Evolutionary conservation across 1,140 invertebrate species (phyloP).

Genomic region (Zaprionus taronus): DNA sequence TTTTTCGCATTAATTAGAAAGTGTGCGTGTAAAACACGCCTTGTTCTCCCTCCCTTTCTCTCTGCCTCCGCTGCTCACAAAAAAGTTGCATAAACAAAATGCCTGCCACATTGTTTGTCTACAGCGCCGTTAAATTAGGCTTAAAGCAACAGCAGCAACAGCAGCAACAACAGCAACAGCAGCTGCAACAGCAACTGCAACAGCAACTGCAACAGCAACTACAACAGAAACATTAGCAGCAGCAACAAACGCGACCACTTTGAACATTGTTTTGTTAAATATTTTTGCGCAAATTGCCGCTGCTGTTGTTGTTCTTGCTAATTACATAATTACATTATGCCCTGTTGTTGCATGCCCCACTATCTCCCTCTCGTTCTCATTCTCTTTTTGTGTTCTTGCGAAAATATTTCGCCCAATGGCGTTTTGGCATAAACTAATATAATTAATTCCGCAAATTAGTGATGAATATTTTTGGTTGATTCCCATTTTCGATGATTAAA

Average conservation of each 20-base stretch:
- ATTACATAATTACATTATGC: conserved; percentile 65
- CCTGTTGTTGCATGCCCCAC: conserved; percentile 10
- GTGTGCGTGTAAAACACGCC: conserved; percentile 55
- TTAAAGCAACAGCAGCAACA: conserved; percentile 61
- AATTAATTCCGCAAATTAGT: conserved; percentile 15
- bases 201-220: conserved; percentile 13
- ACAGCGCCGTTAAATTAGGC: conserved; percentile 71
- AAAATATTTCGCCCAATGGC: conserved; percentile 22
- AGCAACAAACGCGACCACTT: conserved; percentile 36
- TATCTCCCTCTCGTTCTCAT: neutral
- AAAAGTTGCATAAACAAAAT: conserved; percentile 69
- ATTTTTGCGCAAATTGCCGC: conserved; percentile 61
- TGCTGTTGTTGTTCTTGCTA: conserved; percentile 52
- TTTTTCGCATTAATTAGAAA: conserved; percentile 80
- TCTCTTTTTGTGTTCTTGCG: neutral
- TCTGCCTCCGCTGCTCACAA: conserved; percentile 7
- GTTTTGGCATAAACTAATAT: conserved; percentile 11
- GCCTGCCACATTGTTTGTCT: conserved; percentile 72
- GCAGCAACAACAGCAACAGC: too few relatives aligned
- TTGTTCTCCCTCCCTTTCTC: neutral
- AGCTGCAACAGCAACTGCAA: conserved; percentile 11
- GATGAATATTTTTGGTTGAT: conserved; percentile 14
- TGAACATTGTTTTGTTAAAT: conserved; percentile 69
- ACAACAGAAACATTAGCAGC: conserved; percentile 22
- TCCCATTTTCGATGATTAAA: conserved; percentile 1